These are phyloP conservation scores for Acronicta psi DNA, from an alignment of 2,888 invertebrate genomes.

Conservation along the genomic window DNA sequence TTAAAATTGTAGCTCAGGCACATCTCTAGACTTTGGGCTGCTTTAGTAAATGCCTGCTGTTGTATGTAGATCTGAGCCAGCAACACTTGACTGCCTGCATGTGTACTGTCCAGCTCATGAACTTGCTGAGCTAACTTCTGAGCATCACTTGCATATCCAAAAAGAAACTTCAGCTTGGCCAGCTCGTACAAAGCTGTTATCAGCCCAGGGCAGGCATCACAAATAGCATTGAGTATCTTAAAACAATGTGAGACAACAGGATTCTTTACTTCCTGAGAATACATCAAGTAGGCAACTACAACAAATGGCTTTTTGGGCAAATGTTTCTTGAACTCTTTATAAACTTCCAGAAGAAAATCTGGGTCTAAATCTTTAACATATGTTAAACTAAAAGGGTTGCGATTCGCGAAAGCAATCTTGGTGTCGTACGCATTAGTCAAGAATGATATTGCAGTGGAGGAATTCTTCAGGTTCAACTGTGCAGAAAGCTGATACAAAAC, in stretches of 20 bases:
- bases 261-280: slow-evolving; percentile 82
- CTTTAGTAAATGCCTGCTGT: slow-evolving; percentile 92
- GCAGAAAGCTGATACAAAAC: slow-evolving; percentile 92
- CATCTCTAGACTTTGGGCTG: slow-evolving; percentile 95
- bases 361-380: slow-evolving; percentile 95
- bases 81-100: slow-evolving; percentile 95
- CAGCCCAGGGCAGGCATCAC: slow-evolving; percentile 95
- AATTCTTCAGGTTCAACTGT: slow-evolving; percentile 88
- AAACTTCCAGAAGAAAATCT: slow-evolving; percentile 94
- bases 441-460: slow-evolving; percentile 87
- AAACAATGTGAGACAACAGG: slow-evolving; percentile 88
- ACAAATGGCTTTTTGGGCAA: slow-evolving; percentile 90
- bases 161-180: slow-evolving; percentile 94
- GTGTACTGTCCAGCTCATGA: slow-evolving; percentile 93
- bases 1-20: slow-evolving; percentile 97
- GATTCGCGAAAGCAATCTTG: slow-evolving; percentile 74
- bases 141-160: slow-evolving; percentile 93
- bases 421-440: slow-evolving; percentile 91
- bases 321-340: slow-evolving; percentile 93
- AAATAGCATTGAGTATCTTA: slow-evolving; percentile 92
- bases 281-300: slow-evolving; percentile 80
- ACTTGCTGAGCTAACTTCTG: slow-evolving; percentile 92
- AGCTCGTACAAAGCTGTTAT: slow-evolving; percentile 91
- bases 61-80: slow-evolving; percentile 95
- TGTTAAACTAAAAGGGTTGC: slow-evolving; percentile 91